Conservation (phyloP, 1,140 invertebrate species). For the Ruditapes philippinarum region DNA sequence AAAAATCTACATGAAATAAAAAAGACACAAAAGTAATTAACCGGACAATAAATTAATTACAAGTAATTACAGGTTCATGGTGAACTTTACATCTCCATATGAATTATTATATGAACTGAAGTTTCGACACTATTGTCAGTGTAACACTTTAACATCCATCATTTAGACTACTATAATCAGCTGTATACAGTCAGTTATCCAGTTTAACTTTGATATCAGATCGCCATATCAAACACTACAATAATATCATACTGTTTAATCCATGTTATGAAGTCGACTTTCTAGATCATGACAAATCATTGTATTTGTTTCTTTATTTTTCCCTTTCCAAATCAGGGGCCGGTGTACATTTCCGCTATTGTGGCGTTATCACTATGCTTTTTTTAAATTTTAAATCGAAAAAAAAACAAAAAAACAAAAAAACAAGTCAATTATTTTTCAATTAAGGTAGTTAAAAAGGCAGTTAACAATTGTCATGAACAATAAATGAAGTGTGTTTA, state of each 20-base stretch:
- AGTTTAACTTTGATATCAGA: background rate
- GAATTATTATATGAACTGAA: background rate
- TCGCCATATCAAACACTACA: background rate
- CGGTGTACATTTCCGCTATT: background rate
- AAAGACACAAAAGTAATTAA: background rate
- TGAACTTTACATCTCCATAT: background rate
- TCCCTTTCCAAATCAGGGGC: background rate
- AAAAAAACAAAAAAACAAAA: no score
- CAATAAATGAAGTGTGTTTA: constrained; percentile 20
- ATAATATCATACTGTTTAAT: constrained; percentile 32
- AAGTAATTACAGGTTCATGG: background rate
- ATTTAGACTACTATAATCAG: background rate
- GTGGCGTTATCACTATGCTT: no score
- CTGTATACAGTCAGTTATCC: background rate
- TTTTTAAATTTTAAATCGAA: no score
- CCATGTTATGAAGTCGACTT: constrained; percentile 12
- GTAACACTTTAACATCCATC: background rate
- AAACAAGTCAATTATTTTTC: background rate
- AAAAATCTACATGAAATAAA: background rate
- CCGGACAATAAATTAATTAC: background rate
- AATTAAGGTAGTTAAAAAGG: background rate
- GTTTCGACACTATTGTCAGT: constrained; percentile 2
- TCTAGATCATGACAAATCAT: background rate
- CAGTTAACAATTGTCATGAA: background rate
- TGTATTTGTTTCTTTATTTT: background rate